Evolutionary conservation across 2,888 invertebrate genomes (phyloP).

Genomic region (Melinaea menophilus): DNA sequence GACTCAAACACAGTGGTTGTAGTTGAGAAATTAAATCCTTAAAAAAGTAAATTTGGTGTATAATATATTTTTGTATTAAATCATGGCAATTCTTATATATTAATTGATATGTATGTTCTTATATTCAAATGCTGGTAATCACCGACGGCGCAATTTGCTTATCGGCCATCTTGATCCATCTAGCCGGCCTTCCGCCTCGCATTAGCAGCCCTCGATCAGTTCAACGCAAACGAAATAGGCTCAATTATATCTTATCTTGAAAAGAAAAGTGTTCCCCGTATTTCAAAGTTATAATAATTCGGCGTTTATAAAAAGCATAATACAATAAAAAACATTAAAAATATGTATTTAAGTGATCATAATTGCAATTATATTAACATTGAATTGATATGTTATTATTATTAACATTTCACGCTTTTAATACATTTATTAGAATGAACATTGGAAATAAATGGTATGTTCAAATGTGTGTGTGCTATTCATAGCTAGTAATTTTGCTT

Average conservation of each 20-base stretch:
- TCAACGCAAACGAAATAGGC: slow-evolving; percentile 24
- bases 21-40: too few species aligned
- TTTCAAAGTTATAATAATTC: not conserved
- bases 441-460: too few species aligned
- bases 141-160: slow-evolving; percentile 61
- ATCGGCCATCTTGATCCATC: slow-evolving; percentile 56
- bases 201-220: slow-evolving; percentile 53
- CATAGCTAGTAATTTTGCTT: slow-evolving; percentile 11
- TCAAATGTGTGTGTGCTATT: too few species aligned
- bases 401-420: too few species aligned
- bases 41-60: too few species aligned
- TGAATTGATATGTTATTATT: too few species aligned
- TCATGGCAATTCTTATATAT: not conserved
- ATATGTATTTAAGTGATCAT: not conserved
- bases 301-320: not conserved
- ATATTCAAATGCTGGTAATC: slow-evolving; percentile 27
- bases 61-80: too few species aligned
- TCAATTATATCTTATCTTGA: not conserved
- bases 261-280: not conserved
- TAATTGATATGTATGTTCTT: not conserved
- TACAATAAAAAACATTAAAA: not conserved
- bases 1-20: too few species aligned
- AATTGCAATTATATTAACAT: too few species aligned
- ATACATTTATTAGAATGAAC: too few species aligned
- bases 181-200: slow-evolving; percentile 52